phyloP scores from a whole-genome alignment of 92 coral and sea anemone species.

The Actinostola sp. region DNA sequence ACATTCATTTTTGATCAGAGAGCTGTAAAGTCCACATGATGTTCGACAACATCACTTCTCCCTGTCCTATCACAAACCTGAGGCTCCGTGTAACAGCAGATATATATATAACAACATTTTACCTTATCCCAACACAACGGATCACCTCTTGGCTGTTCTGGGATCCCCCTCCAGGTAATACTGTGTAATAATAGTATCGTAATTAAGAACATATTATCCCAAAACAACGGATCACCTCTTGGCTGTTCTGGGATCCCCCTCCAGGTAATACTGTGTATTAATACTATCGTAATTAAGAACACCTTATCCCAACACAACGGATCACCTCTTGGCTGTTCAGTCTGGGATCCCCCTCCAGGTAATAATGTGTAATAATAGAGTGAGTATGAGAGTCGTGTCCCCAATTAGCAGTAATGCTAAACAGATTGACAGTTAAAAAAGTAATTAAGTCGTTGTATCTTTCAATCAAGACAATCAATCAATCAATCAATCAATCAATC shows the following conservation, averaged over 20 bases:
- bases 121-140: background rate
- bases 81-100: conserved; percentile 31
- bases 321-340: background rate
- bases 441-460: too few relatives aligned
- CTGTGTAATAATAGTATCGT: too few relatives aligned
- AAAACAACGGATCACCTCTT: background rate
- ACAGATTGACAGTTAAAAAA: too few relatives aligned
- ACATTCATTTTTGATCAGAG: conserved; percentile 12
- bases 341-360: conserved; percentile 64
- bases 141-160: conserved; percentile 15
- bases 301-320: background rate
- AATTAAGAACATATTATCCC: too few relatives aligned
- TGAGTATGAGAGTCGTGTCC: too few relatives aligned
- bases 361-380: too few relatives aligned
- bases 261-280: too few relatives aligned
- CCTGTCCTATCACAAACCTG: conserved; percentile 56
- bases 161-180: conserved; percentile 63
- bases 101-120: background rate
- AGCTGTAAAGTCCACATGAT: conserved; percentile 25
- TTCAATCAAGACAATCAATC: too few relatives aligned
- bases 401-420: too few relatives aligned
- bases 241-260: conserved; percentile 50
- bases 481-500: too few relatives aligned
- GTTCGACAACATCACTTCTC: background rate
- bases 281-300: too few relatives aligned